phyloP scores from a whole-genome alignment of 2,888 invertebrate species.

The Dilophus febrilis region DNA sequence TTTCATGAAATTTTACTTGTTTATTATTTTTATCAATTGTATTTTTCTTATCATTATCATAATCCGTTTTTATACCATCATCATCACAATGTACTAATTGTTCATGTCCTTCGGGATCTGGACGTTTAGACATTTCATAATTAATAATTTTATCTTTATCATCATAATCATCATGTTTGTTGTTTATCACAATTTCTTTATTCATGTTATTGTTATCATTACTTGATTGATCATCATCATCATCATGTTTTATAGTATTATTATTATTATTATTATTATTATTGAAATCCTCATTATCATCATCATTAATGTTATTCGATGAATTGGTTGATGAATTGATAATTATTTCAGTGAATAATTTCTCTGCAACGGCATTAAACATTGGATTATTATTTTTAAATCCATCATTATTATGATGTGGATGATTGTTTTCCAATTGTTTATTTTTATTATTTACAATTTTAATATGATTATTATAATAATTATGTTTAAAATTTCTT shows the following conservation, averaged over 20 bases:
- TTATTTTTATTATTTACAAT: constrained; percentile 15
- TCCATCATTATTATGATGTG: constrained; percentile 19
- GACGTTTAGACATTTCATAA: constrained; percentile 8
- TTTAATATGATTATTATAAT: constrained; percentile 17
- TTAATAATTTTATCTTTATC: neutral
- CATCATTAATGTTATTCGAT: too few species aligned
- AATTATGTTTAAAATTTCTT: too few species aligned
- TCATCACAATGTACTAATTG: constrained; percentile 1
- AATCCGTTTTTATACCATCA: constrained; percentile 5
- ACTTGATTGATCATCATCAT: too few species aligned
- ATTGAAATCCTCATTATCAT: neutral
- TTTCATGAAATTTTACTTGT: constrained; percentile 38
- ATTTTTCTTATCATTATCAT: constrained; percentile 4
- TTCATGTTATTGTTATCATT: too few species aligned
- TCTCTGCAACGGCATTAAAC: constrained; percentile 26
- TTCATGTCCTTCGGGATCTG: constrained; percentile 12
- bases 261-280: neutral
- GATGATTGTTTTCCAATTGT: neutral
- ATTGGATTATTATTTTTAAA: too few species aligned
- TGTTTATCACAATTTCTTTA: too few species aligned
- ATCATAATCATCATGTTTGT: too few species aligned
- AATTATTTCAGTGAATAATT: constrained; percentile 27
- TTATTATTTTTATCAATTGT: constrained; percentile 19
- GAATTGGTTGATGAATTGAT: constrained; percentile 20
- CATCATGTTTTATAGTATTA: neutral